Percentiles rank a stretch among this genome's conserved stretches.
phyloP scores from a whole-genome alignment of 2,888 invertebrate genomes.

The Pelosia muscerda region DNA sequence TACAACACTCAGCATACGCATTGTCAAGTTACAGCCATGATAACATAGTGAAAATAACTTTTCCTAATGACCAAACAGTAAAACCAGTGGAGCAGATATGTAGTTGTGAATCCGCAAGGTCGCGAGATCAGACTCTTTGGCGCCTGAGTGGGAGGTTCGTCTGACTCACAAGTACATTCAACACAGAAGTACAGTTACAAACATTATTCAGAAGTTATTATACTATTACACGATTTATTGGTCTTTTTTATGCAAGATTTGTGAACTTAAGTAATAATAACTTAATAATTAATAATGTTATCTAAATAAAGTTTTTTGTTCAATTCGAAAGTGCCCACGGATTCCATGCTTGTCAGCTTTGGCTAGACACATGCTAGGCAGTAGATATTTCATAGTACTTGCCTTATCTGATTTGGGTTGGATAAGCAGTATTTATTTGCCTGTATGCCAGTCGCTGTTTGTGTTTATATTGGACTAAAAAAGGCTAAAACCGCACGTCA shows the following conservation, averaged over 20 bases:
- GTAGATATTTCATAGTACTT: too few species aligned
- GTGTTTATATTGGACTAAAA: too few species aligned
- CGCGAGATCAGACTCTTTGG: slow-evolving; percentile 48
- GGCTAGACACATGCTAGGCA: too few species aligned
- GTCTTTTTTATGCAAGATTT: slow-evolving; percentile 9
- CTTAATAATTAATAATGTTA: too few species aligned
- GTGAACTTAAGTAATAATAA: too few species aligned
- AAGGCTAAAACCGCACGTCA: too few species aligned
- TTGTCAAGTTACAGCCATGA: neutral
- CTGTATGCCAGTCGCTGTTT: too few species aligned
- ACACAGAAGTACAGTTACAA: slow-evolving; percentile 26
- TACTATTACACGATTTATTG: slow-evolving; percentile 12
- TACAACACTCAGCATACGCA: neutral
- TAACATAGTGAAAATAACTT: neutral
- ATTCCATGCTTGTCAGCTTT: too few species aligned
- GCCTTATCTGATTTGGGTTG: too few species aligned
- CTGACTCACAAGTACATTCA: slow-evolving; percentile 20
- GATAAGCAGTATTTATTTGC: too few species aligned
- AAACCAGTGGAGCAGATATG: slow-evolving; percentile 10
- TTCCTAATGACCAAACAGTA: slow-evolving; percentile 11
- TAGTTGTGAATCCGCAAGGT: slow-evolving; percentile 46
- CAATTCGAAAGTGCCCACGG: too few species aligned
- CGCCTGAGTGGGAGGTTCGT: slow-evolving; percentile 44
- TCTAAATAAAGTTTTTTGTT: too few species aligned
- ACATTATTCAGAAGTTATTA: slow-evolving; percentile 20